Base-by-base conservation (phyloP, 1,140 invertebrate species). In the Aphis gossypii region DNA sequence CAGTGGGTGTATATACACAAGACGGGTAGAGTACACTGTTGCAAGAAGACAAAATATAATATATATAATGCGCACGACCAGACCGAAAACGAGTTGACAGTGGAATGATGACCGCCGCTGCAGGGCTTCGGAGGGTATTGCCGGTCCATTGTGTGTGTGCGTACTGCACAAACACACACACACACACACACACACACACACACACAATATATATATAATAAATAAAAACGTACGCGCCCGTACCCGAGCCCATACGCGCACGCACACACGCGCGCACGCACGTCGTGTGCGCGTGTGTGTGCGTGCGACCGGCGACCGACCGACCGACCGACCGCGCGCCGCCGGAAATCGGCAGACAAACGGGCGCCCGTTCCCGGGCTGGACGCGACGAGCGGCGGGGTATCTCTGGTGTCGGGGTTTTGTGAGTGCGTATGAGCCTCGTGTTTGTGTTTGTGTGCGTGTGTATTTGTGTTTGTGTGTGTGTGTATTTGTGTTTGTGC, bases 341-440 rank as follows among this genome's bases (percentile, higher is more conserved):
- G 83, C n/a, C 54, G n/a, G 46, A 83, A 92, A 92, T 86, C 92
- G 92, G 92, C 92, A 93, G 92, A 93, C 92, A 93, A 86, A 93
- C 76, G 56, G 92, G 92, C 92, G 92, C 84, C 91, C 92, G 48
- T 7, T 41, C 38, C 5, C 89, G 60, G 30, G 38, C 56, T 23
- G 54, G 25, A 90, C 56, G 25, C 20, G 21, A 0, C 30, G 25
- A 7, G 18, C 44, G 86, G 44, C 30, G 60, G 30, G 30, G 25
- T 41, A 41, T 41, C 38, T 41, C 2, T 35, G 1, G 23, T 14
- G 23, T 25, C 60, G 35, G 21, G 35, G 46, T 76, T 48, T 54
- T 11, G 84, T 20, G 44, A 14, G 25, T 84, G 23, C 35, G 20
- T 84, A 23, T 30, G 56, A 4, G 25, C 38, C 38, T 41, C 38